Percentiles rank a stretch among this genome's conserved stretches.
These are phyloP conservation scores for Athalia cordata DNA, from an alignment of 2,888 invertebrate genomes.

Conservation along the genomic window DNA sequence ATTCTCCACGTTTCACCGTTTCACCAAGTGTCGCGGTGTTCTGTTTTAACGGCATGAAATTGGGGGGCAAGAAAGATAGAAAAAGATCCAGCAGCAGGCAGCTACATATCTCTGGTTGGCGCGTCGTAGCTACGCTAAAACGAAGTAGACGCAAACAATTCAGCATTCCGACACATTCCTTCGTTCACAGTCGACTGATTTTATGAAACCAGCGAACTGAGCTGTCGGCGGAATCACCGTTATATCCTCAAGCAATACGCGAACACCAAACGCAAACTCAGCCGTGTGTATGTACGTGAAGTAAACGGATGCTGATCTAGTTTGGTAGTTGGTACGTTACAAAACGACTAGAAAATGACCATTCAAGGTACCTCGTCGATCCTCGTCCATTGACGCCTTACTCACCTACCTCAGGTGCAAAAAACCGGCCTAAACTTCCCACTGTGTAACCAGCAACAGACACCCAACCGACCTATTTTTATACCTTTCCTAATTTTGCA, in stretches of 20 bases:
- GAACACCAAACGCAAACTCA: neutral
- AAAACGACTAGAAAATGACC: slow-evolving; percentile 2
- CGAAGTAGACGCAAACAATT: slow-evolving; percentile 39
- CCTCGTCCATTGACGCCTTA: slow-evolving; percentile 13
- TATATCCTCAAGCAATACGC: slow-evolving; percentile 10
- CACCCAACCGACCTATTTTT: too few species aligned
- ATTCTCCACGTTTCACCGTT: slow-evolving; percentile 17
- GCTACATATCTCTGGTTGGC: neutral
- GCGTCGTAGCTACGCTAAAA: neutral
- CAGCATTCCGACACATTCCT: slow-evolving; percentile 64
- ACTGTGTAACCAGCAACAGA: too few species aligned
- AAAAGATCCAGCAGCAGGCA: slow-evolving; percentile 28
- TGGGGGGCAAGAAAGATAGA: slow-evolving; percentile 38
- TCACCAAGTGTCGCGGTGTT: slow-evolving; percentile 22
- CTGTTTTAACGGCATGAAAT: slow-evolving; percentile 36
- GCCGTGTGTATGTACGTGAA: neutral
- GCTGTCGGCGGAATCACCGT: slow-evolving; percentile 31
- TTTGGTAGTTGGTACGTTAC: neutral
- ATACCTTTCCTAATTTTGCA: neutral
- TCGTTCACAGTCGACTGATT: slow-evolving; percentile 65
- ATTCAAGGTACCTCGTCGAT: slow-evolving; percentile 18
- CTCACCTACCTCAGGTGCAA: too few species aligned
- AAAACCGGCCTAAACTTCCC: too few species aligned
- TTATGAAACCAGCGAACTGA: slow-evolving; percentile 58
- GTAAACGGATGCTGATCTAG: slow-evolving; percentile 36